phyloP scores from a whole-genome alignment of 2,888 invertebrate genomes.

The Epinotia demarniana region DNA sequence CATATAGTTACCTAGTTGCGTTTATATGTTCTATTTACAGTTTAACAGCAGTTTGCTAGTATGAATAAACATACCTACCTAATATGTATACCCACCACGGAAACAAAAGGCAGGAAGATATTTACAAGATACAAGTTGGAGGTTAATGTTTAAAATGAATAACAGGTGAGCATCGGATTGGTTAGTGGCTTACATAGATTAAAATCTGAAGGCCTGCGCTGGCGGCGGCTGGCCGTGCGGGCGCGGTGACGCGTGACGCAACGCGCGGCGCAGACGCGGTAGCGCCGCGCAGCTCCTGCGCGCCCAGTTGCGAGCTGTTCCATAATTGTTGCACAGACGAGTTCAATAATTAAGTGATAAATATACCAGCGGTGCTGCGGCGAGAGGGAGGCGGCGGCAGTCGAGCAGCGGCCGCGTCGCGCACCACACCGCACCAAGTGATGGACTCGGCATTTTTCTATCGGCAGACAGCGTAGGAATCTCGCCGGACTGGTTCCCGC shows the following conservation, averaged over 20 bases:
- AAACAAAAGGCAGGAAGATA: constrained; percentile 72
- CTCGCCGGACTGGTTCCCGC: constrained; percentile 87
- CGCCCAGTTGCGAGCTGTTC: constrained; percentile 66
- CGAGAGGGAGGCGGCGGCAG: constrained; percentile 79
- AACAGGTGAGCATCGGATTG: constrained; percentile 70
- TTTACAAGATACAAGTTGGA: constrained; percentile 69
- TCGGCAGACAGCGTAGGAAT: constrained; percentile 85
- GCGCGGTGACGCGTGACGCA: constrained; percentile 66
- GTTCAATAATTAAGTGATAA: constrained; percentile 84
- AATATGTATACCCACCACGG: constrained; percentile 57
- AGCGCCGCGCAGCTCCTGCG: constrained; percentile 71
- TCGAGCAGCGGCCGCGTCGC: constrained; percentile 80
- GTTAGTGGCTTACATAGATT: constrained; percentile 65
- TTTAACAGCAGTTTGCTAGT: constrained; percentile 32
- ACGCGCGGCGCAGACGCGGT: constrained; percentile 65
- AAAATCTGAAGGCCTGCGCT: constrained; percentile 74
- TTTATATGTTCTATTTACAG: constrained; percentile 27
- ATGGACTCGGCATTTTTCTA: constrained; percentile 85
- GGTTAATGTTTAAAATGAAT: constrained; percentile 73
- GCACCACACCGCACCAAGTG: constrained; percentile 77
- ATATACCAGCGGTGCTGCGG: constrained; percentile 77
- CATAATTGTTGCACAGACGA: constrained; percentile 82
- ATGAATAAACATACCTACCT: constrained; percentile 31
- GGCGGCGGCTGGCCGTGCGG: constrained; percentile 47
- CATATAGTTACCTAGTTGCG: constrained; percentile 21